Percentiles rank a stretch among this genome's conserved stretches.
Evolutionary conservation across 2,113 vertebrate genomes (phyloP).

Genomic region (Pelodiscus sinensis): DNA sequence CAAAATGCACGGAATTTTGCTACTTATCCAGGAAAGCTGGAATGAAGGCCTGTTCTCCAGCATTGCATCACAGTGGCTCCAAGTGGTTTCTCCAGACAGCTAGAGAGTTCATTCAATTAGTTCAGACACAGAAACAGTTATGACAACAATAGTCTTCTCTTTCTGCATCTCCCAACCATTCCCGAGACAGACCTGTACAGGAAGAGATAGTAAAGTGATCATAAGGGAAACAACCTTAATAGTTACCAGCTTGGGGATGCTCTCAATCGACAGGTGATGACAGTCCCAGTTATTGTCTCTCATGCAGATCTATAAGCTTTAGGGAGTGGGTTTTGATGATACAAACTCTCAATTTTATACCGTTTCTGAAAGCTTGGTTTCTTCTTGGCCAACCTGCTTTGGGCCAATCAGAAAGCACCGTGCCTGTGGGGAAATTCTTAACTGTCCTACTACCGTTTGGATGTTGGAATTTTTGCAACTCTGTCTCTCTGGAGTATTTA

Average conservation of each 20-base stretch:
- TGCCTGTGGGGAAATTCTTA: no score
- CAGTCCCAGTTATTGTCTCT: no score
- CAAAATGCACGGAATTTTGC: background rate
- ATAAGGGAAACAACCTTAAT: background rate
- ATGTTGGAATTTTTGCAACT: no score
- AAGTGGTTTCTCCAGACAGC: background rate
- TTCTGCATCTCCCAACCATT: background rate
- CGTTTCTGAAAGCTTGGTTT: no score
- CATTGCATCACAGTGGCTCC: background rate
- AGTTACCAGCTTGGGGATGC: background rate
- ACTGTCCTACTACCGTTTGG: no score
- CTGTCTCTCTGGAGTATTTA: no score
- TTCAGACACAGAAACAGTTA: background rate
- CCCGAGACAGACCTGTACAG: background rate
- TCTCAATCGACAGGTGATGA: background rate
- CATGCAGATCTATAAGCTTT: no score
- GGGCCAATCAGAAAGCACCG: no score
- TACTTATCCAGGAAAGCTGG: background rate
- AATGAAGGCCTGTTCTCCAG: background rate
- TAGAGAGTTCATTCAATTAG: background rate
- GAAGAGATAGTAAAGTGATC: background rate
- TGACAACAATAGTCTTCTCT: background rate
- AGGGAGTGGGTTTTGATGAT: no score
- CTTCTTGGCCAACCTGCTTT: no score
- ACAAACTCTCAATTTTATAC: no score